phyloP scores from a whole-genome alignment of 2,797 vertebrate species.

The Apodemus agrarius region DNA sequence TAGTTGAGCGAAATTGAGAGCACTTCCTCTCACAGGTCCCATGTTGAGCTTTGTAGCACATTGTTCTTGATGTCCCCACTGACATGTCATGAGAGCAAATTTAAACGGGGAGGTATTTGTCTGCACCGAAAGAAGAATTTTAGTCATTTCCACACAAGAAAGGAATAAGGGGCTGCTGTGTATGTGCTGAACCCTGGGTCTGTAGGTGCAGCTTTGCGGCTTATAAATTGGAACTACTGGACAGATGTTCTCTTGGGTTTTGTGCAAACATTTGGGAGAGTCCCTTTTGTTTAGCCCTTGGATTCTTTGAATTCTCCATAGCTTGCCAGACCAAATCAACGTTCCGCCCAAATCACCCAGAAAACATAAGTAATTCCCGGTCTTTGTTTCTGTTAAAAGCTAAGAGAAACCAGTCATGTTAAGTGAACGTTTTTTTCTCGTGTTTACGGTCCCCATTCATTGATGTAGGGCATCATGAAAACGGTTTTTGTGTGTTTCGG shows the following conservation, averaged over 20 bases:
- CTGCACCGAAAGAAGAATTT: conserved; percentile 24
- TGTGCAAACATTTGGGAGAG: background rate
- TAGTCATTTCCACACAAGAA: conserved; percentile 18
- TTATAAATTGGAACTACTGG: background rate
- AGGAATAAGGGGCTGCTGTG: background rate
- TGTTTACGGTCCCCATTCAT: conserved; percentile 79
- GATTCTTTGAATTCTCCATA: conserved; percentile 27
- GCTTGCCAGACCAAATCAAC: conserved; percentile 48
- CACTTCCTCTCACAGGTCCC: background rate
- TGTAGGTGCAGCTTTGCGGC: background rate
- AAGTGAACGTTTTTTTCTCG: conserved; percentile 34
- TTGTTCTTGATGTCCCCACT: conserved; percentile 29
- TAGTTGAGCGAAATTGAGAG: background rate
- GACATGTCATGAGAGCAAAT: conserved; percentile 19
- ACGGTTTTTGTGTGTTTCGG: conserved; percentile 38
- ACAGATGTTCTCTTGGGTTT: conserved; percentile 34
- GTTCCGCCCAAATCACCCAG: conserved; percentile 28
- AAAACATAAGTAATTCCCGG: conserved; percentile 49
- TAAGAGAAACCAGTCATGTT: conserved; percentile 28
- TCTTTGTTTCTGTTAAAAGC: conserved; percentile 39
- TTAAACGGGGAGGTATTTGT: background rate
- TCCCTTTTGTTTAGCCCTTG: conserved; percentile 29
- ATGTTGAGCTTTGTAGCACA: conserved; percentile 32
- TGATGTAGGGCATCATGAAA: conserved; percentile 79
- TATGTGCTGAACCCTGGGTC: background rate